Evolutionary conservation across 2,888 invertebrate genomes (phyloP).

Genomic region (Acanthosepion pharaonis): DNA sequence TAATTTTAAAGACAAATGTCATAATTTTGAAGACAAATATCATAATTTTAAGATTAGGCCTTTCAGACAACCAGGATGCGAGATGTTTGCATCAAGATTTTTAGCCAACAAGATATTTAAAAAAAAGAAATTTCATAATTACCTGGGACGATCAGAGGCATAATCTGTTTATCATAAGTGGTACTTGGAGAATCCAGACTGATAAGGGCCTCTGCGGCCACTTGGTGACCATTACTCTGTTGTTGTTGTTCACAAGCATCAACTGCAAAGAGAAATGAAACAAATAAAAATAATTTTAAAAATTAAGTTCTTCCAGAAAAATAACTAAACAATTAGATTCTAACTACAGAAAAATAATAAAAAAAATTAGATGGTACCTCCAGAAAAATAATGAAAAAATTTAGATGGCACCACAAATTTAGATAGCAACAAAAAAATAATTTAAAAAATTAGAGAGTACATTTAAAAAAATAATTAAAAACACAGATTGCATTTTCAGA

Average conservation of each 20-base stretch:
- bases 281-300: neutral
- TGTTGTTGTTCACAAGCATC: slow-evolving; percentile 72
- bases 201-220: slow-evolving; percentile 68
- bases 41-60: no score
- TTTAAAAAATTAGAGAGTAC: neutral
- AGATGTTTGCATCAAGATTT: neutral
- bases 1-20: no score
- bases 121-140: neutral
- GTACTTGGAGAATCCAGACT: slow-evolving; percentile 69
- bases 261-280: slow-evolving; percentile 61
- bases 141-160: neutral
- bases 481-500: no score
- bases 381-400: neutral
- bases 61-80: no score
- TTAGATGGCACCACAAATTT: no score
- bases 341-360: neutral
- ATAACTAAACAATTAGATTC: no score
- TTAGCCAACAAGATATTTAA: no score
- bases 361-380: neutral
- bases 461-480: no score
- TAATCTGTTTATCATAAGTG: slow-evolving; percentile 65
- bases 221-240: slow-evolving; percentile 62
- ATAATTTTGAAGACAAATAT: no score
- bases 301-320: no score
- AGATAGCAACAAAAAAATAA: no score